phyloP scores from a whole-genome alignment of 1,140 invertebrate species.

The Limonius californicus region DNA sequence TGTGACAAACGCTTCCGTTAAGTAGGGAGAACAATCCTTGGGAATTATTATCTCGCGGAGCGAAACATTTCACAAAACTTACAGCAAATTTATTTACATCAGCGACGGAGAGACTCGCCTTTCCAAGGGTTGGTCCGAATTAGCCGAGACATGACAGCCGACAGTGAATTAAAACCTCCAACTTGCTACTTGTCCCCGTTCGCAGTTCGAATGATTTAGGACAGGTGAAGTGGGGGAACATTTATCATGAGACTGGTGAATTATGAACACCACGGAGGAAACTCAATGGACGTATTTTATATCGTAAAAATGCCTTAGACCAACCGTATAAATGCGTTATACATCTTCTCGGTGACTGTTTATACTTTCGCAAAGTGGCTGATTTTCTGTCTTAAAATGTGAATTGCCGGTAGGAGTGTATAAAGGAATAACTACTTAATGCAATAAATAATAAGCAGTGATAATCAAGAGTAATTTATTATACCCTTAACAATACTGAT shows the following conservation, averaged over 20 bases:
- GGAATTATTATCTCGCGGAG: conserved; percentile 24
- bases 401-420: no score
- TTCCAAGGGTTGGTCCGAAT: conserved; percentile 20
- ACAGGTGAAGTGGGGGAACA: conserved; percentile 30
- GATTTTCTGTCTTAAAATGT: background rate
- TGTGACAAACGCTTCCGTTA: conserved; percentile 20
- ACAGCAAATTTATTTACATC: conserved; percentile 27
- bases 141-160: conserved; percentile 25
- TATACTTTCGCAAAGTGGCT: background rate
- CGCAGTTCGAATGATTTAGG: conserved; percentile 25
- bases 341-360: background rate
- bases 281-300: conserved; percentile 32
- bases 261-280: conserved; percentile 28
- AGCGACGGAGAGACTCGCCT: conserved; percentile 13
- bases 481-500: no score
- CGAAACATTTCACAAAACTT: conserved; percentile 22
- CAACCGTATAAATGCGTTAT: conserved; percentile 26
- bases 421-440: no score
- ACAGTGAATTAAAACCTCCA: conserved; percentile 28
- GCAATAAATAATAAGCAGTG: no score
- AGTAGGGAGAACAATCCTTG: conserved; percentile 17
- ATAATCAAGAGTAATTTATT: no score
- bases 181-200: conserved; percentile 22
- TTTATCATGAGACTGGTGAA: conserved; percentile 30
- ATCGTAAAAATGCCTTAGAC: conserved; percentile 28